Percentiles rank a stretch among this genome's conserved stretches.
Conservation (phyloP, 1,140 invertebrate genomes). For the Drosophila kurseongensis region DNA sequence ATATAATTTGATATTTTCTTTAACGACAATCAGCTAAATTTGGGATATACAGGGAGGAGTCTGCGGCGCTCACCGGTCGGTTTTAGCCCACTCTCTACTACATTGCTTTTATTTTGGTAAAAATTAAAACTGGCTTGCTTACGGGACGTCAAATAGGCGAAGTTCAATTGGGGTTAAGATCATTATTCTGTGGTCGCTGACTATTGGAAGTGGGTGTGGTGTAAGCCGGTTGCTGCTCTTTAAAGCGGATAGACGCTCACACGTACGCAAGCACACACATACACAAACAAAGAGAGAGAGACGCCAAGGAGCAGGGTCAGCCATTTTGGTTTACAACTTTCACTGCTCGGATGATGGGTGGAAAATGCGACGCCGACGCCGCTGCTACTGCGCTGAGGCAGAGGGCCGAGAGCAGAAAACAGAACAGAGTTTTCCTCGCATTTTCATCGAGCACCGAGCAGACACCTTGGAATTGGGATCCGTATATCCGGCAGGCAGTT, state of each 20-base stretch:
- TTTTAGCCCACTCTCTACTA: too few relatives aligned
- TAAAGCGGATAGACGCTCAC: constrained; percentile 58
- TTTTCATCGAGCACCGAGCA: constrained; percentile 65
- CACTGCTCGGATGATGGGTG: constrained; percentile 58
- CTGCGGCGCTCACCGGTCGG: too few relatives aligned
- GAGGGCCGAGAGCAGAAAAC: neutral
- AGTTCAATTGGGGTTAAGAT: neutral
- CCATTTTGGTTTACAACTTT: constrained; percentile 68
- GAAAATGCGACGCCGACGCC: constrained; percentile 27
- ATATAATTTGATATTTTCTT: too few relatives aligned
- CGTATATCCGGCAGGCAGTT: constrained; percentile 63
- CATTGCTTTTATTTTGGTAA: too few relatives aligned
- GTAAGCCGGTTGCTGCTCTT: constrained; percentile 40
- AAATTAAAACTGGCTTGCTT: too few relatives aligned
- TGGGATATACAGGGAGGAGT: too few relatives aligned
- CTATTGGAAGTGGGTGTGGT: constrained; percentile 37
- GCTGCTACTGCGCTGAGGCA: constrained; percentile 14
- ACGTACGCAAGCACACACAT: constrained; percentile 18
- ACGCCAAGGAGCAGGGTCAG: constrained; percentile 38
- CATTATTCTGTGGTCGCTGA: neutral
- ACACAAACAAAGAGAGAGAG: neutral
- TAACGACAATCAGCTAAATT: too few relatives aligned
- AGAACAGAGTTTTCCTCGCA: constrained; percentile 63
- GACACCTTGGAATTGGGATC: constrained; percentile 61
- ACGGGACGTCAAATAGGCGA: too few relatives aligned